Conservation (phyloP, 2,797 vertebrate genomes). For the Sebastes trivittatus region DNA sequence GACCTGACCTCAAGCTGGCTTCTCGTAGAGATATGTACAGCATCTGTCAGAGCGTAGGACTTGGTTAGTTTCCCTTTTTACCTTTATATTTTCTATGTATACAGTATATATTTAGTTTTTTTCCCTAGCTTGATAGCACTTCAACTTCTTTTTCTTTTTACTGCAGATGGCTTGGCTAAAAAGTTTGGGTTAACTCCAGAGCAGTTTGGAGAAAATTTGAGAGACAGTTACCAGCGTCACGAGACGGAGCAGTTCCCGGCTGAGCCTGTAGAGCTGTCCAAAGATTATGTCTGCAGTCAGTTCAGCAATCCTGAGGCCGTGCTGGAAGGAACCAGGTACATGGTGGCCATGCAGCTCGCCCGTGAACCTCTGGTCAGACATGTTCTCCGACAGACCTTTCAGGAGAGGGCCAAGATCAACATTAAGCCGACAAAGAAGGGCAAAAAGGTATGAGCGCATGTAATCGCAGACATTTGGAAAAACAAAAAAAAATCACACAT, state of each 20-base stretch:
- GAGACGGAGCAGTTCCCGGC: constrained; percentile 99
- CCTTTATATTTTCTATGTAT: too few species aligned
- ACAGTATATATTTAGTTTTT: neutral
- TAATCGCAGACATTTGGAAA: neutral
- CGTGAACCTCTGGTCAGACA: constrained; percentile 97
- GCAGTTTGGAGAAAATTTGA: constrained; percentile 97
- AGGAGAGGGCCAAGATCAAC: constrained; percentile 97
- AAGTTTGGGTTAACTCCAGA: constrained; percentile 98
- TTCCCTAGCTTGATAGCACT: neutral
- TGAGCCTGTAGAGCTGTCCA: constrained; percentile 95
- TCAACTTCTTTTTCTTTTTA: neutral
- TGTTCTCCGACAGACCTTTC: constrained; percentile 96
- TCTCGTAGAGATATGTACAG: constrained; percentile 99
- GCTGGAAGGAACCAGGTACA: constrained; percentile 96
- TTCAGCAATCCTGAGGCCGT: constrained; percentile 93
- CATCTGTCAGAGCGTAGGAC: constrained; percentile 95
- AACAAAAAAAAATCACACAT: neutral
- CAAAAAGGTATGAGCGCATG: constrained; percentile 86
- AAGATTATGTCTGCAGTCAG: constrained; percentile 98
- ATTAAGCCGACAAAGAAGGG: constrained; percentile 97
- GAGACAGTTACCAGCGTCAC: constrained; percentile 98
- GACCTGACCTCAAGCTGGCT: constrained; percentile 96
- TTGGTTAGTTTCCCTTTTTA: constrained; percentile 83
- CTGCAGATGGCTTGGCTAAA: constrained; percentile 93
- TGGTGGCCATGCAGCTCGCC: constrained; percentile 98